phyloP scores from a whole-genome alignment of 2,797 vertebrate species.

The Scomberomorus guttatus region DNA sequence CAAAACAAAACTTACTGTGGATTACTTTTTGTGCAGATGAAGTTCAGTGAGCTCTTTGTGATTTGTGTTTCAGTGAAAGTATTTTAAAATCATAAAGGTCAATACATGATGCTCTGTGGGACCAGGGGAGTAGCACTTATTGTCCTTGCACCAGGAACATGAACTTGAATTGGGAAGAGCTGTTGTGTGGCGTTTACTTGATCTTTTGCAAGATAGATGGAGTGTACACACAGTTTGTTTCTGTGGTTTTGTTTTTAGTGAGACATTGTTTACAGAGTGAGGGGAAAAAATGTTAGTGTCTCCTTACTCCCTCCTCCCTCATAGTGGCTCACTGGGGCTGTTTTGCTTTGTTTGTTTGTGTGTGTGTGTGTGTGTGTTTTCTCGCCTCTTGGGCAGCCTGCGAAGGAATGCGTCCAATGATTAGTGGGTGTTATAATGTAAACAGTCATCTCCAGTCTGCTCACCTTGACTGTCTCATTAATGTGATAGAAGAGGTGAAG shows the following conservation, averaged over 20 bases:
- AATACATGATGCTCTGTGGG: not conserved
- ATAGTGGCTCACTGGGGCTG: not conserved
- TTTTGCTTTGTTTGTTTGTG: not conserved
- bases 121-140: too few relatives aligned
- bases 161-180: not conserved
- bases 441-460: conserved; percentile 12
- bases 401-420: conserved; percentile 27
- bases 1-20: not conserved
- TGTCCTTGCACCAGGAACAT: not conserved
- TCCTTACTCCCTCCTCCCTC: not conserved
- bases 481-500: not conserved
- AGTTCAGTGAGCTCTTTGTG: not conserved
- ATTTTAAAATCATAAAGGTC: not conserved
- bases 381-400: not conserved
- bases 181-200: conserved; percentile 2
- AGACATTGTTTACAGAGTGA: not conserved
- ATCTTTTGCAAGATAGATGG: not conserved
- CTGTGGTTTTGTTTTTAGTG: conserved; percentile 18
- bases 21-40: not conserved
- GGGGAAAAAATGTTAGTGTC: conserved; percentile 1
- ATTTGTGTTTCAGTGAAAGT: not conserved
- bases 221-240: not conserved
- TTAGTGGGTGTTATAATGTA: conserved; percentile 37
- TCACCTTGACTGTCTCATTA: not conserved
- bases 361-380: too few relatives aligned